Percentiles rank a stretch among this genome's conserved stretches.
Conservation (phyloP, 2,888 invertebrate genomes). For the Cataglyphis cursor region DNA sequence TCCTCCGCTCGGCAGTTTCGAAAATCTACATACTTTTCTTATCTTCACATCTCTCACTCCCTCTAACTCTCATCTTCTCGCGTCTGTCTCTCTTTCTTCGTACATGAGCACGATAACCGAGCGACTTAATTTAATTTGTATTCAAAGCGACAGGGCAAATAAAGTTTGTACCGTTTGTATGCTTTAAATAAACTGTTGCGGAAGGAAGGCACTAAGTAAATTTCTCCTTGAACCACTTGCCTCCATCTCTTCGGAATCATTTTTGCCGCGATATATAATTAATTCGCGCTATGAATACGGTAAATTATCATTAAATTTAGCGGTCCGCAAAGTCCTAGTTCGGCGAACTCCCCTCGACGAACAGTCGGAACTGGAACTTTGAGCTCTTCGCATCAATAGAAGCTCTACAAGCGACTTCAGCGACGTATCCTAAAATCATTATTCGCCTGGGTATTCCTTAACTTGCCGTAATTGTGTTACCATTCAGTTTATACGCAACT, state of each 20-base stretch:
- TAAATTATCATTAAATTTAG: slow-evolving; percentile 46
- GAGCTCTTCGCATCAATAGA: slow-evolving; percentile 29
- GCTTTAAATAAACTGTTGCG: slow-evolving; percentile 86
- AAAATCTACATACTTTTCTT: slow-evolving; percentile 39
- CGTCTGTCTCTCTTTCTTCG: slow-evolving; percentile 40
- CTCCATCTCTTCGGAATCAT: neutral
- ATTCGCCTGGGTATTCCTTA: slow-evolving; percentile 45
- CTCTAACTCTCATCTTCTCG: slow-evolving; percentile 16
- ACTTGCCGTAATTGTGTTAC: slow-evolving; percentile 41
- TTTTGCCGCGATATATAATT: neutral
- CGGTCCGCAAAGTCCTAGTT: slow-evolving; percentile 18
- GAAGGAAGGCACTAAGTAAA: slow-evolving; percentile 70
- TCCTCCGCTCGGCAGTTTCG: slow-evolving; percentile 8
- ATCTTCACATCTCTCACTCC: slow-evolving; percentile 48
- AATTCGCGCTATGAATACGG: neutral
- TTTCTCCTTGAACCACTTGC: neutral
- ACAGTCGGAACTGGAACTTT: slow-evolving; percentile 28
- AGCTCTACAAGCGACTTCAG: slow-evolving; percentile 33
- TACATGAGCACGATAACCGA: slow-evolving; percentile 70
- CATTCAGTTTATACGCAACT: slow-evolving; percentile 6
- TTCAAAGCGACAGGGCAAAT: slow-evolving; percentile 82
- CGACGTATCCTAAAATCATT: slow-evolving; percentile 35
- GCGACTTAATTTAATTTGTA: slow-evolving; percentile 84
- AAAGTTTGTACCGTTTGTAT: slow-evolving; percentile 87
- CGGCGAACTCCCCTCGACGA: slow-evolving; percentile 16